Percentiles rank a stretch among this genome's conserved stretches.
Conservation (phyloP, 2,797 vertebrate genomes). For the Xiphophorus birchmanni region DNA sequence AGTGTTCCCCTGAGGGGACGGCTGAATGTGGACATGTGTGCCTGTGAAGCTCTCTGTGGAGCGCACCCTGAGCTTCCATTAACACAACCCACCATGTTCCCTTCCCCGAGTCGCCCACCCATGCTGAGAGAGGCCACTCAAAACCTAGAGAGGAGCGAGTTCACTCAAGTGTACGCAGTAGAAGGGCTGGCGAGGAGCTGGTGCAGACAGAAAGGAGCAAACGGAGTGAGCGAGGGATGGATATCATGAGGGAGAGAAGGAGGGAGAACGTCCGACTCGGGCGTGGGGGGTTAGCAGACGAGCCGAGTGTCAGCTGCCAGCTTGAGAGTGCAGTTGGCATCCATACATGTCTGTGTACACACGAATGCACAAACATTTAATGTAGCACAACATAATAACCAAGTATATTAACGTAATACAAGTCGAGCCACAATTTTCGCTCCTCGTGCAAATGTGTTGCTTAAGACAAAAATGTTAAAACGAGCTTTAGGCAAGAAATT, state of each 20-base stretch:
- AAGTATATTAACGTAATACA: background rate
- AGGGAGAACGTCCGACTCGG: background rate
- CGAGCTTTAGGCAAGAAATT: background rate
- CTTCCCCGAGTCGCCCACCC: slow-evolving; percentile 34
- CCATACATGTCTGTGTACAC: background rate
- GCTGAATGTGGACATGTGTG: slow-evolving; percentile 37
- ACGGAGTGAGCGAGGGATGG: background rate
- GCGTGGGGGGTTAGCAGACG: background rate
- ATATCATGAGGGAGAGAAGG: background rate
- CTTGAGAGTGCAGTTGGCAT: background rate
- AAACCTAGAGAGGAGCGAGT: background rate
- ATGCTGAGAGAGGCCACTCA: slow-evolving; percentile 43
- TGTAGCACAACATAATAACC: background rate
- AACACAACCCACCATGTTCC: slow-evolving; percentile 61
- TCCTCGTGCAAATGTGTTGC: background rate
- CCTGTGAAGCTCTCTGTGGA: slow-evolving; percentile 51
- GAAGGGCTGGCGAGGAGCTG: background rate
- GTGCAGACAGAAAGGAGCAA: background rate
- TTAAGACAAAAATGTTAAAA: background rate
- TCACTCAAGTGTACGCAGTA: background rate
- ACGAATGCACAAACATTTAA: background rate
- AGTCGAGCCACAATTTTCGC: background rate
- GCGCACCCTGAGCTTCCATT: slow-evolving; percentile 55
- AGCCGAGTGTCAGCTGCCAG: background rate
- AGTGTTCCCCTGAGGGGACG: slow-evolving; percentile 57